These are phyloP conservation scores for Dicerorhinus sumatrensis DNA, from an alignment of 2,113 vertebrate species.

Conservation along the genomic window DNA sequence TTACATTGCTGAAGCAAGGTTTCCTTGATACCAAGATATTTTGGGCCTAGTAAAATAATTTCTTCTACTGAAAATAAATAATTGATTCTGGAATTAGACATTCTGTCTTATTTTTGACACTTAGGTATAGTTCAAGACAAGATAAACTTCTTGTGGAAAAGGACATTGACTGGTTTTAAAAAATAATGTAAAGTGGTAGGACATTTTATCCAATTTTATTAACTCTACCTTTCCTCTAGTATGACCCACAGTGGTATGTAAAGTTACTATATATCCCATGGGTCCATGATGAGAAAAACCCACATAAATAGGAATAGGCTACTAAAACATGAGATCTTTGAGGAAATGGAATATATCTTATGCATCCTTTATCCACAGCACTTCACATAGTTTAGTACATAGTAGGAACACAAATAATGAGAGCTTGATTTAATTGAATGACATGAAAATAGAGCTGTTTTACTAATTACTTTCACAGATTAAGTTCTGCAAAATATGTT, in stretches of 20 bases:
- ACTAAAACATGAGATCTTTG: not conserved
- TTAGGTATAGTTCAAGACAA: not conserved
- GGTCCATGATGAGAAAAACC: not conserved
- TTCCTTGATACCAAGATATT: not conserved
- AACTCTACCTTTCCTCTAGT: not conserved
- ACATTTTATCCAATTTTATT: not conserved
- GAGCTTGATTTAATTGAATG: not conserved
- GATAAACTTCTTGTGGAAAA: not conserved
- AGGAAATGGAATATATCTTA: not conserved
- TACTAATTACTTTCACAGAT: not conserved
- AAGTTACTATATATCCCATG: not conserved
- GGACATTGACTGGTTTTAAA: not conserved
- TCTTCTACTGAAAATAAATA: slow-evolving; percentile 3
- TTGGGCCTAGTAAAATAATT: not conserved
- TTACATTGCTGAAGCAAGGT: not conserved
- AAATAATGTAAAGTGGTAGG: not conserved
- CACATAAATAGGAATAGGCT: not conserved
- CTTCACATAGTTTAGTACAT: not conserved
- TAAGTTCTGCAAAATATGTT: not conserved
- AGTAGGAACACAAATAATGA: not conserved
- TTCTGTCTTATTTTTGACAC: slow-evolving; percentile 26
- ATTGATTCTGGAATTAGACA: not conserved
- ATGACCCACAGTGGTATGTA: not conserved
- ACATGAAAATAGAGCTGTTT: not conserved
- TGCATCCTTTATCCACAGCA: not conserved